Base-by-base conservation (phyloP, 2,888 invertebrate species). In the Agrilus biguttatus region DNA sequence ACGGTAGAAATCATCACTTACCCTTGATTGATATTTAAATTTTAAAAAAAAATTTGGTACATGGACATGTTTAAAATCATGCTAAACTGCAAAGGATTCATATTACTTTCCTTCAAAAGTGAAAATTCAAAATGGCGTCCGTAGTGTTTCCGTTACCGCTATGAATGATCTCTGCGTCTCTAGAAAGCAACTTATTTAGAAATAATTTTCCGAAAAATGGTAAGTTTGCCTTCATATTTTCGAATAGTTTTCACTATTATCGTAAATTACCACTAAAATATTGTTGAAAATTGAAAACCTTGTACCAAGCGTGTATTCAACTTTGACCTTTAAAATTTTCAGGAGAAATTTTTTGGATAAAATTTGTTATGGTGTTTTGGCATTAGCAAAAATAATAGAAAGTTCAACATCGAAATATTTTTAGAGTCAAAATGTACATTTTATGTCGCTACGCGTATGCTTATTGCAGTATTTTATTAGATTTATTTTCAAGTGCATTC, bases 71-170 rank as follows among this genome's bases (percentile, higher is more conserved):
- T 14, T 13, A 21, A 19, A 12, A 38, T 21, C 39, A 28, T 7
- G 39, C n/a, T 28, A 13, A n/a, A 13, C 8, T 14, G 39, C 23
- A 12, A 39, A 28, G 17, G 32, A 14, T 39, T 14, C 6, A 23
- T 14, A 17, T 13, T 28, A 32, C 39, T 42, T 48, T 47, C 45
- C 44, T 45, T 65, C 64, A 65, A 66, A 66, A 66, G 67, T 66
- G 66, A 66, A 65, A 67, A 65, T 63, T 58, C 67, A 67, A 67
- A 57, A 67, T 67, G 67, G 67, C 66, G 51, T 53, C 56, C 54
- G 49, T 47, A 52, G 53, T 52, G 57, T 55, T 63, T 61, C 64
- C 59, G 59, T 57, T 56, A 50, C 47, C 44, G 50, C 57, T 54
- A 55, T 57, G 56, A 49, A 54, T 57, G 28, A 28, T 28, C 28